Base-by-base conservation (phyloP, 2,797 vertebrate species). In the Darevskia mixta region DNA sequence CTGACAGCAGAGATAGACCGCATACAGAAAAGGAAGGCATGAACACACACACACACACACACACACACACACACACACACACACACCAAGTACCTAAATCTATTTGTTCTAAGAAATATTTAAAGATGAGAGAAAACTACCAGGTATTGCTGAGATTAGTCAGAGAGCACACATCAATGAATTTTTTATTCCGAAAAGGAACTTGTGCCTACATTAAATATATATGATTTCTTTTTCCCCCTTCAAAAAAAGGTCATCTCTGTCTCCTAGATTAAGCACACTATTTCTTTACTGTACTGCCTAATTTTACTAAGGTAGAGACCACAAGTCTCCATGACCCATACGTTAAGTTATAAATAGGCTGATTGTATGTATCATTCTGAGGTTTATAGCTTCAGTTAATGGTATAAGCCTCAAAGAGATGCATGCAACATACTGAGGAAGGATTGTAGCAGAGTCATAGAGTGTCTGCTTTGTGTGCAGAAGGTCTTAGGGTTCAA, bases 61-160 rank as follows among this genome's bases (percentile, higher is more conserved):
- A 3, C n/a, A 35, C 29, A n/a, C n/a, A n/a, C n/a, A 23, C 8
- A 0, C 71, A 79, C 80, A 67, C 32, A 72, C 73, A 38, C 45
- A 77, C 61, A 58, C 9, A 82, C 77, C 23, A 55, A 89, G 76
- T 91, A 83, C 6, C 49, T 13, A 81, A 88, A 49, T 55, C 94
- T 94, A 97, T 98, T 98, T 98, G 97, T 98, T 97, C 97, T 97
- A 93, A 97, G 97, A 97, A 97, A 98, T 98, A 97, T 97, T 98
- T 97, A 96, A 98, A 97, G 96, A 96, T 88, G 84, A 58, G 91
- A 91, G 94, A 95, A 96, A 97, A 97, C 96, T 95, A 93, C 93
- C 94, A 96, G 96, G 96, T 97, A 96, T 95, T 97, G 96, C 97
- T 95, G 95, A 97, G 96, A 96, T 96, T 96, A 95, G 91, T 96